Conservation (phyloP, 2,888 invertebrate genomes). For the Lottia gigantea region DNA sequence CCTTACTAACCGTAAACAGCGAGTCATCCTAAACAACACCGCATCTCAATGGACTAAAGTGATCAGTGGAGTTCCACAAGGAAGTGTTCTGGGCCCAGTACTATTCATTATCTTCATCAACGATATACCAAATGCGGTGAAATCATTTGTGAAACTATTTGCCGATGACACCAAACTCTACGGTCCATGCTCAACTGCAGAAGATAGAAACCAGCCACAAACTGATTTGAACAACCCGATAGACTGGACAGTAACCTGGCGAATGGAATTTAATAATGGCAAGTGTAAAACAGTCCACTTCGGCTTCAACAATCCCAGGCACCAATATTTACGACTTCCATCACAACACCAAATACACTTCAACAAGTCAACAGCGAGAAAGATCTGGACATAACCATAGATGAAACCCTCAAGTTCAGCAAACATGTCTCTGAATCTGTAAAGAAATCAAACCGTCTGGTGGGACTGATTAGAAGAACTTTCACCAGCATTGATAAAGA, state of each 20-base stretch:
- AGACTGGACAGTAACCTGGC: slow-evolving; percentile 24
- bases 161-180: slow-evolving; percentile 28
- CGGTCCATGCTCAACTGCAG: not conserved
- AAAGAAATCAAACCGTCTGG: too few relatives aligned
- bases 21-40: not conserved
- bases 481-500: too few relatives aligned
- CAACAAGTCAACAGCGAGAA: too few relatives aligned
- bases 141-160: slow-evolving; percentile 15
- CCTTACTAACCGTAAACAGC: not conserved
- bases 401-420: too few relatives aligned
- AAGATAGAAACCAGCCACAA: slow-evolving; percentile 1
- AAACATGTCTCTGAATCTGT: too few relatives aligned
- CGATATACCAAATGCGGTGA: slow-evolving; percentile 22
- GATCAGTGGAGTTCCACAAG: not conserved
- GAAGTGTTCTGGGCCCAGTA: slow-evolving; percentile 27
- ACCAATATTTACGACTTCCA: too few relatives aligned
- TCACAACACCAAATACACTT: too few relatives aligned
- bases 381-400: too few relatives aligned
- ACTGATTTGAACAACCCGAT: slow-evolving; percentile 13
- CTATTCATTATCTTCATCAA: slow-evolving; percentile 29
- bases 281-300: slow-evolving; percentile 22
- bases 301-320: slow-evolving; percentile 1
- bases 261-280: slow-evolving; percentile 19
- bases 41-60: not conserved
- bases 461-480: too few relatives aligned